Evolutionary conservation across 2,113 vertebrate genomes (phyloP).

Genomic region (Loxodonta africana): DNA sequence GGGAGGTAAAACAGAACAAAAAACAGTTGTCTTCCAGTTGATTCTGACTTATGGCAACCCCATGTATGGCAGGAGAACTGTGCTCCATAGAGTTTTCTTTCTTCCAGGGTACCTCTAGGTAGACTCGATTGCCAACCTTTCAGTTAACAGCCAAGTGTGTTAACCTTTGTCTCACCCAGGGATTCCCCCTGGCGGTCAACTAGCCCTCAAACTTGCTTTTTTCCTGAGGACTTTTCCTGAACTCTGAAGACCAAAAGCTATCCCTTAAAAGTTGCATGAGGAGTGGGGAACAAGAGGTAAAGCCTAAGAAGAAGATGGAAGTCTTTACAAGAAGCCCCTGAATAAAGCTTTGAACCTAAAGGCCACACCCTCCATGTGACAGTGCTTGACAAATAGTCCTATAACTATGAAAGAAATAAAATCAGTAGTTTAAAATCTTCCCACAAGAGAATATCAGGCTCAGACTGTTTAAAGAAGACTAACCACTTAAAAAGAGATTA

Average conservation of each 20-base stretch:
- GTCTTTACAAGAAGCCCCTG: not conserved
- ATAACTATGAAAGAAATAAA: not conserved
- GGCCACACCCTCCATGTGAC: not conserved
- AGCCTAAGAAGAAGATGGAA: not conserved
- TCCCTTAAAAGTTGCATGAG: not conserved
- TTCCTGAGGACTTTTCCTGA: not conserved
- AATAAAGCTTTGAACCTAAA: constrained; percentile 1
- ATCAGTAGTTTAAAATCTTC: not conserved
- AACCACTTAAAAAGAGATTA: not conserved
- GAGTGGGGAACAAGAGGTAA: not conserved
- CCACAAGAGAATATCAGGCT: not conserved
- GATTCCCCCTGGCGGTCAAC: not conserved
- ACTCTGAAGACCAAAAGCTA: not conserved
- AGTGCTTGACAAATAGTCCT: not conserved
- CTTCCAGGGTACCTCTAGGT: no score
- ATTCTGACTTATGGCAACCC: no score
- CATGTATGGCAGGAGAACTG: no score
- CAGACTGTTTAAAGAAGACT: constrained; percentile 13
- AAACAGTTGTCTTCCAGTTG: no score
- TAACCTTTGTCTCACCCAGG: no score
- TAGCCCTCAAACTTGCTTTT: not conserved
- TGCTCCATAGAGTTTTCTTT: no score
- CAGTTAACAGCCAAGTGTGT: no score
- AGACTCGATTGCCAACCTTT: no score
- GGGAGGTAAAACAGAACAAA: not conserved